Conservation (phyloP, 2,888 invertebrate species). For the Bedellia somnulentella region DNA sequence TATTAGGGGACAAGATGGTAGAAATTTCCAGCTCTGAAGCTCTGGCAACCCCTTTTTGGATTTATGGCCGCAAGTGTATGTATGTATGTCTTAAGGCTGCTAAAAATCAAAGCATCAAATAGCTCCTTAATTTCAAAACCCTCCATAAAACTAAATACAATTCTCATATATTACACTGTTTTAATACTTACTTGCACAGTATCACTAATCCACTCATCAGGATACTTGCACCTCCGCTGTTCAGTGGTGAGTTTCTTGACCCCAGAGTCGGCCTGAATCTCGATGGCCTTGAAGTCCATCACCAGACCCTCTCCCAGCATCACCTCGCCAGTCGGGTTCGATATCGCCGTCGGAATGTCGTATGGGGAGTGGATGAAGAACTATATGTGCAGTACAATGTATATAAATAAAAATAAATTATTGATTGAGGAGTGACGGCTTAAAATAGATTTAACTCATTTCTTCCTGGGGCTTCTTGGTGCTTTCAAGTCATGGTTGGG, state of each 20-base stretch:
- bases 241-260: constrained; percentile 31
- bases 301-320: constrained; percentile 37
- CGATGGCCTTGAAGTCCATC: constrained; percentile 44
- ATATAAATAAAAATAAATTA: constrained; percentile 1
- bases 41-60: no score
- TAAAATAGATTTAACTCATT: no score
- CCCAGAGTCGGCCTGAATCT: constrained; percentile 32
- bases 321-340: constrained; percentile 42
- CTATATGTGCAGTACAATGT: constrained; percentile 19
- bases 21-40: no score
- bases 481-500: no score
- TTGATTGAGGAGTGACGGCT: neutral
- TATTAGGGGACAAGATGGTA: no score
- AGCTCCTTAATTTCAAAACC: no score
- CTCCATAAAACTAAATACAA: no score
- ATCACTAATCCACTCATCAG: constrained; percentile 40
- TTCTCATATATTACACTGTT: no score
- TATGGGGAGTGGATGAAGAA: constrained; percentile 57
- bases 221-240: constrained; percentile 44
- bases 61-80: no score
- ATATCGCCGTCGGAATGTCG: constrained; percentile 51
- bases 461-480: no score
- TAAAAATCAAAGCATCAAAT: no score
- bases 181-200: constrained; percentile 24
- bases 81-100: no score